Evolutionary conservation across 2,888 invertebrate genomes (phyloP), one percentile per base, ranked within the genome.

Genomic region (Cephus nigrinus): DNA sequence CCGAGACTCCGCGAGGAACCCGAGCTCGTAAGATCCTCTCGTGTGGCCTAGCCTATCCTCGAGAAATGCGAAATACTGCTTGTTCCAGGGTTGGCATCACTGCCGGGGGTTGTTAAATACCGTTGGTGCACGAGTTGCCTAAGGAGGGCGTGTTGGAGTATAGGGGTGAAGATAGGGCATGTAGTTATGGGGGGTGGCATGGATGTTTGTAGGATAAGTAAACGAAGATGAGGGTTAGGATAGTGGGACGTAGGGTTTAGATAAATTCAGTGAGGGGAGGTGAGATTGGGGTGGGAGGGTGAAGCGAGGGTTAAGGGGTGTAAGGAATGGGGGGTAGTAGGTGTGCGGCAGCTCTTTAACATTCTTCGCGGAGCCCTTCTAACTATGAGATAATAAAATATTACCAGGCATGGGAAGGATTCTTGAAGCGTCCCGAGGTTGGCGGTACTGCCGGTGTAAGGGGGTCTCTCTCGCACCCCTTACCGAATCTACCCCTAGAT

Each of bases 361-460:
- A 55, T 55, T 55, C 55, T 55, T 55, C 55, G 55, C 9, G 78
- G 75, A 79, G 77, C 34, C 78, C 33, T 77, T 80, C 75, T 78
- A 78, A 83, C 80, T 80, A 75, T 69, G 76, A 77, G 81, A 86
- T 86, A 82, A 85, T 84, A 84, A 86, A 85, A 85, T 86, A 82
- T 80, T 79, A 78, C 75, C 79, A 74, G 68, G 74, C 69, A 76
- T 75, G 82, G 75, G 23, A 33, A 68, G 74, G 35, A 79, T 78
- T 72, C 77, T 79, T 73, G 68, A 55, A 55, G 55, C 23, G 23
- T 55, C 15, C 55, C 23, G 55, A 23, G 55, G 23, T 55, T 55
- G 55, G 55, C 23, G 2, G 5, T 23, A 23, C 23, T 55, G 23
- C 55, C 23, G 23, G 23, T 55, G 23, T 55, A 23, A 23, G 15